Base-by-base conservation (phyloP, 2,113 vertebrate genomes). In the Lepus timidus region DNA sequence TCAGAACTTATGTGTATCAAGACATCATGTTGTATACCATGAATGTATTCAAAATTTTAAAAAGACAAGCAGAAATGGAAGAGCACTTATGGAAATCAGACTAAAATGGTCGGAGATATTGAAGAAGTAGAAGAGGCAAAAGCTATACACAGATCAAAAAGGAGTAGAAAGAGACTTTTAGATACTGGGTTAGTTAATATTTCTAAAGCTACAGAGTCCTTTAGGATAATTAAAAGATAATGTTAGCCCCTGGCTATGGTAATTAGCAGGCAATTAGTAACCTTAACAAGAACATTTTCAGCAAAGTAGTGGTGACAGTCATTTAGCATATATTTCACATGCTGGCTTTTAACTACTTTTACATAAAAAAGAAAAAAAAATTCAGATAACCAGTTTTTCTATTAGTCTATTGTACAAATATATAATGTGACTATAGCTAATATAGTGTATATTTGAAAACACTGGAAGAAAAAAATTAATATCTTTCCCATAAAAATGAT, bases 211-310 rank as follows among this genome's bases (percentile, higher is more conserved):
- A 3, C 68, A 52, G 91, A 78, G 5, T 29, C 3, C 9, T 73
- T 71, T n/a, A 62, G 14, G 14, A 65, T 44, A 93, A 79, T 67
- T 82, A 83, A 93, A 82, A 88, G 2, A 76, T 58, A 68, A 33
- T 13, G 3, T 51, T 73, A 62, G 10, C 27, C 9, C 39, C 88
- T 73, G 20, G 11, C 4, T 79, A 19, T 74, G 82, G 19, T 22
- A 88, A 74, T 73, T 88, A 85, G 5, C 33, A 89, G 9, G 1
- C 6, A 89, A 52, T 80, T 82, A n/a, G 12, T 19, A 94, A 16
- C 8, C 13, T 65, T 61, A 87, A 44, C 76, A 88, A 81, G 6
- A 92, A 84, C 1, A 80, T 71, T 80, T 85, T 85, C 20, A 71
- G 23, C 49, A 49, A 65, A 73, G 4, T n/a, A 1, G 1, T 75